Evolutionary conservation across 2,888 invertebrate species (phyloP), one percentile per base, ranked within the genome.

Genomic region (Clepsis dumicolana): DNA sequence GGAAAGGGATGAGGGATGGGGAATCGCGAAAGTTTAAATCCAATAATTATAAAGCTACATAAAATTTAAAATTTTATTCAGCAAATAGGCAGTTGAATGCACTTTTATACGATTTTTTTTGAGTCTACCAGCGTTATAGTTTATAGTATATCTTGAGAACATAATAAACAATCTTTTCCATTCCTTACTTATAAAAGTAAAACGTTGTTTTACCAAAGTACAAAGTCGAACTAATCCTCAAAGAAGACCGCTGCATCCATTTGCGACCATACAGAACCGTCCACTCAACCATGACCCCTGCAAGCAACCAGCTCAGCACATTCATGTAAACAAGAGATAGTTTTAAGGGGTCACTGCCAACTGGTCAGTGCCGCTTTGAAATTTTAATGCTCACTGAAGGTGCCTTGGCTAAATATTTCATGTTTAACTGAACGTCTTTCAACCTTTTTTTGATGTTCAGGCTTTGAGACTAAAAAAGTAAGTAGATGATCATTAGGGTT

Each of bases 371-470:
- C n/a, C 53, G 27, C 60, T 61, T 66, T 66, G 54, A 61, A 54
- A 61, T 54, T 66, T 66, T 61, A 66, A 66, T 61, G 44, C 2
- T 1, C 4, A 21, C 12, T 54, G 1, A 16, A 66, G 61, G 53
- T 66, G 65, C 24, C 18, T 57, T 53, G 29, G 50, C 8, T 61
- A 66, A 66, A 66, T 61, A 61, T 66, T 66, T 61, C 35, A 66
- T 21, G 7, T 32, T 54, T 32, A 65, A 61, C 44, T 44, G 25
- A 3, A 54, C 65, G 32, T 65, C 44, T 60, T 53, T 65, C 21
- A 21, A 14, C 41, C 24, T 44, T 60, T 65, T 65, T 59, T 24
- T 52, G 53, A 65, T 8, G 10, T 38, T 32, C 12, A n/a, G n/a
- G 4, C 38, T 14, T 38, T n/a, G 14, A n/a, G 8, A 29, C n/a